A percentile compares a stretch with the other conserved stretches of the same genome.
These are phyloP conservation scores for Olivierus martensii DNA, from an alignment of 1,140 invertebrate species.

Conservation along the genomic window DNA sequence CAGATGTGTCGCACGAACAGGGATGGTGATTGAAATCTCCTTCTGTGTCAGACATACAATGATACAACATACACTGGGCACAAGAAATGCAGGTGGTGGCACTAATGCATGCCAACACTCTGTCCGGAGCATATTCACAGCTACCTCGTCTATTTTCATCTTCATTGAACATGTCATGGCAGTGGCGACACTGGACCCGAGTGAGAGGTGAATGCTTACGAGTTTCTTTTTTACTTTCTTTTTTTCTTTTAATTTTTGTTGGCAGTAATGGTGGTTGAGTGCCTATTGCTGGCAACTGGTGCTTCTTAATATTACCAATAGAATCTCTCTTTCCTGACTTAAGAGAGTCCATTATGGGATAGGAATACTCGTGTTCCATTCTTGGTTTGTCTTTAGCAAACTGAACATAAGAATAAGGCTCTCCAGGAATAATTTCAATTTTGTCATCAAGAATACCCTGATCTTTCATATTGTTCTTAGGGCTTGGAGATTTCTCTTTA, in stretches of 20 bases:
- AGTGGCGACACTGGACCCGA: slow-evolving; percentile 32
- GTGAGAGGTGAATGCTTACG: slow-evolving; percentile 15
- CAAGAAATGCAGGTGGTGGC: slow-evolving; percentile 59
- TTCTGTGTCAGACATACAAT: slow-evolving; percentile 77
- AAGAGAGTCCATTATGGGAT: slow-evolving; percentile 50
- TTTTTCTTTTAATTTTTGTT: slow-evolving; percentile 48
- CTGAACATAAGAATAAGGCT: slow-evolving; percentile 60
- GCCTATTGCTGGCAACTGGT: slow-evolving; percentile 7
- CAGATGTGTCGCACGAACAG: slow-evolving; percentile 48
- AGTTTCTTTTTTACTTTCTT: slow-evolving; percentile 4
- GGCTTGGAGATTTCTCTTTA: slow-evolving; percentile 4
- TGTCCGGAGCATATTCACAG: slow-evolving; percentile 80
- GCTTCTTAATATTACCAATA: slow-evolving; percentile 44
- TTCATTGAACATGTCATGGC: slow-evolving; percentile 39
- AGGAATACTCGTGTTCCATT: slow-evolving; percentile 65
- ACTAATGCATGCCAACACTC: slow-evolving; percentile 61
- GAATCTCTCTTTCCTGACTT: slow-evolving; percentile 31
- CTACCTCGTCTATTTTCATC: slow-evolving; percentile 66
- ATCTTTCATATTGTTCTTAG: slow-evolving; percentile 12
- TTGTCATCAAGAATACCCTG: slow-evolving; percentile 19
- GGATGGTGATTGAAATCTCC: slow-evolving; percentile 53
- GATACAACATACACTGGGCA: slow-evolving; percentile 77
- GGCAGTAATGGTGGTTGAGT: slow-evolving; percentile 30
- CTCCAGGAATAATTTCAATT: slow-evolving; percentile 12
- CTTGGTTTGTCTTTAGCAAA: slow-evolving; percentile 40